Conservation (phyloP, 2,888 invertebrate species). For the Xestia xanthographa region DNA sequence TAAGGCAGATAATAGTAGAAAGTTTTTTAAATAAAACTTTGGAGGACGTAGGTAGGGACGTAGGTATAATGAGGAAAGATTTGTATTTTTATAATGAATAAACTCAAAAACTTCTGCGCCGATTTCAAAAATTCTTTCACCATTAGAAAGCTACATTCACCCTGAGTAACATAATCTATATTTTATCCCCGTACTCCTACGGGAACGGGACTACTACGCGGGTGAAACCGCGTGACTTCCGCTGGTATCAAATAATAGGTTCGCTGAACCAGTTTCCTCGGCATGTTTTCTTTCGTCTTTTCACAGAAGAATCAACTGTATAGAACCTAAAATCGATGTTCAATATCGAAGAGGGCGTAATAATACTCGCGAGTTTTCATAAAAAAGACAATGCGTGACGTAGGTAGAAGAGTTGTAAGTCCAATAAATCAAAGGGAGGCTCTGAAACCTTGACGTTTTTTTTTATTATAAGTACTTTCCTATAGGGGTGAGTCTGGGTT, state of each 20-base stretch:
- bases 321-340: conserved; percentile 19
- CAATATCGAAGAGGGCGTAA: conserved; percentile 2
- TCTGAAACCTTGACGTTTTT: conserved; percentile 11
- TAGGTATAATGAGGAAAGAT: too few species aligned
- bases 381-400: conserved; percentile 10
- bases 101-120: too few species aligned
- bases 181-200: too few species aligned
- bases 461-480: conserved; percentile 24
- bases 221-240: too few species aligned
- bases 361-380: background rate
- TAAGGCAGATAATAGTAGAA: conserved; percentile 3
- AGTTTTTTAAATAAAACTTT: conserved; percentile 1
- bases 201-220: too few species aligned
- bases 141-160: too few species aligned
- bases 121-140: too few species aligned
- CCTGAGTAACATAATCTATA: too few species aligned
- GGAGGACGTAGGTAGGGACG: conserved; percentile 6
- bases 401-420: background rate
- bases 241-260: background rate
- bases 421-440: conserved; percentile 29
- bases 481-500: conserved; percentile 14
- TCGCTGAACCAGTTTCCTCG: background rate
- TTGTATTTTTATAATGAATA: too few species aligned
- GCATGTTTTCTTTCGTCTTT: background rate
- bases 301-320: background rate